Evolutionary conservation across 1,140 invertebrate genomes (phyloP).

Genomic region (Heliconius nattereri): DNA sequence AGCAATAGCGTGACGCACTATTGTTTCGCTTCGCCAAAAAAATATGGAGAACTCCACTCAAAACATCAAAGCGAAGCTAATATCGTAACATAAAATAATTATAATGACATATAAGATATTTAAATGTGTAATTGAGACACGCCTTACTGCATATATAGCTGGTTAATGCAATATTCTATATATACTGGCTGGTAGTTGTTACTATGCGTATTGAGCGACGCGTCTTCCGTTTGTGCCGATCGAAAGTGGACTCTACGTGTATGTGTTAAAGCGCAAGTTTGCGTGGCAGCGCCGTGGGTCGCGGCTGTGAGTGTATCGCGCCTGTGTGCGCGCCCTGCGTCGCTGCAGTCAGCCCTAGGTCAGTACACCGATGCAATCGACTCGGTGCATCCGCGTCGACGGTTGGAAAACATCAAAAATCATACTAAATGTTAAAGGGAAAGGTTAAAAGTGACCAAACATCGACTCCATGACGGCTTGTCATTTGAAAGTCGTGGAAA

Average conservation of each 20-base stretch:
- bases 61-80: background rate
- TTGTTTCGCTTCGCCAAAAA: background rate
- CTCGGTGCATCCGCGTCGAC: constrained; percentile 54
- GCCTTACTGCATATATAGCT: constrained; percentile 28
- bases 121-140: constrained; percentile 28
- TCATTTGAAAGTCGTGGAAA: background rate
- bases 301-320: constrained; percentile 40
- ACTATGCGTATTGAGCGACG: constrained; percentile 48
- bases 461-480: background rate
- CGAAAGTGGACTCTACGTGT: background rate
- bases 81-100: background rate
- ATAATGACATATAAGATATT: constrained; percentile 25
- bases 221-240: background rate
- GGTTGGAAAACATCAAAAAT: constrained; percentile 45
- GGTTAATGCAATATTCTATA: constrained; percentile 33
- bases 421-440: constrained; percentile 36
- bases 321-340: constrained; percentile 60
- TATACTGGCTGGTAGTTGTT: constrained; percentile 43
- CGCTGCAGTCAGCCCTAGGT: constrained; percentile 61
- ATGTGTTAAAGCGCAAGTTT: constrained; percentile 23
- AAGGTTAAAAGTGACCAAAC: background rate
- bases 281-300: background rate
- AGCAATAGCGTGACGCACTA: too few relatives aligned
- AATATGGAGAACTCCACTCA: background rate
- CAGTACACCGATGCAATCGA: constrained; percentile 63